Percentiles rank a stretch among this genome's conserved stretches.
Conservation (phyloP, 2,797 vertebrate genomes). For the Dromococcyx pavoninus region DNA sequence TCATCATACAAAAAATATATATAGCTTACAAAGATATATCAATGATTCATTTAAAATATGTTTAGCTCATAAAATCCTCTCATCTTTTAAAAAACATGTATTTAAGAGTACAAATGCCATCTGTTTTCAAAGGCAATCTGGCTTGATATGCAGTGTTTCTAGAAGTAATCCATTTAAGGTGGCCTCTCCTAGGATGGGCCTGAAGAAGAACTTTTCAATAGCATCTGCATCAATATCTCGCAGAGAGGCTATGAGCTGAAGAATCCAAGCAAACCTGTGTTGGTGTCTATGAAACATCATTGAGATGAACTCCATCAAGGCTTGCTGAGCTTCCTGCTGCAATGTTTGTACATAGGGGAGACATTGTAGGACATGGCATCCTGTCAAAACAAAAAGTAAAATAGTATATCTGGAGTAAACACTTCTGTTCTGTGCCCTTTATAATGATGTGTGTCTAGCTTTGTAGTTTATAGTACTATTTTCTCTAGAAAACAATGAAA, state of each 20-base stretch:
- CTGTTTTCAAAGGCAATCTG: not conserved
- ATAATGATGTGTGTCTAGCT: not conserved
- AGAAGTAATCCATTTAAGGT: slow-evolving; percentile 36
- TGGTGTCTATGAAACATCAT: not conserved
- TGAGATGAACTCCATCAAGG: slow-evolving; percentile 49
- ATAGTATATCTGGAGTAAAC: not conserved
- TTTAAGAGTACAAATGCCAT: not conserved
- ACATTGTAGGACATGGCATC: slow-evolving; percentile 9
- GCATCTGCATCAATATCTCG: not conserved
- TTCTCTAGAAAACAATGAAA: not conserved
- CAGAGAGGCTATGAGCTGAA: slow-evolving; percentile 10
- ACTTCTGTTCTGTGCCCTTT: not conserved
- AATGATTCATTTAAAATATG: not conserved
- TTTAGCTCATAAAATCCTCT: not conserved
- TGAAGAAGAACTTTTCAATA: slow-evolving; percentile 63
- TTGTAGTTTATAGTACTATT: not conserved
- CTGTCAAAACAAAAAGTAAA: slow-evolving; percentile 22
- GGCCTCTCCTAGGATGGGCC: slow-evolving; percentile 28
- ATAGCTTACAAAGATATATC: not conserved
- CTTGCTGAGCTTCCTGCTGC: slow-evolving; percentile 56
- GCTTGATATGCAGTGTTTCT: slow-evolving; percentile 27
- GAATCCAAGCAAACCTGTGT: slow-evolving; percentile 35
- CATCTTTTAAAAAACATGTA: not conserved
- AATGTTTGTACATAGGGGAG: slow-evolving; percentile 53
- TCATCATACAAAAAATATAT: not conserved